Conservation (phyloP, 2,797 vertebrate species). For the Poecilia wingei region DNA sequence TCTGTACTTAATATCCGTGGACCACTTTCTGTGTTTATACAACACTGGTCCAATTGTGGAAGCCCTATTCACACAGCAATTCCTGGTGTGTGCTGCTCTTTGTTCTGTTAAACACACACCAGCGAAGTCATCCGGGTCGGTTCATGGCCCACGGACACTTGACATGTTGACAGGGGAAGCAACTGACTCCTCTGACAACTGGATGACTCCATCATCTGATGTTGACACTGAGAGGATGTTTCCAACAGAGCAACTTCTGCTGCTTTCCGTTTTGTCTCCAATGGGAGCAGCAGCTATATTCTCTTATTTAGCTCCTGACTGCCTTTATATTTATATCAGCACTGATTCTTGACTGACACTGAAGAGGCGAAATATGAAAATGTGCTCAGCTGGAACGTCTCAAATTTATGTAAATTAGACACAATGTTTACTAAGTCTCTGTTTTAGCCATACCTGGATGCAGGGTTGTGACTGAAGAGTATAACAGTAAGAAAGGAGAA, state of each 20-base stretch:
- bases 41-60: background rate
- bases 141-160: background rate
- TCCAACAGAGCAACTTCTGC: background rate
- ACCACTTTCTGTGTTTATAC: background rate
- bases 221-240: background rate
- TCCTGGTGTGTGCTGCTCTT: background rate
- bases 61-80: background rate
- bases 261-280: background rate
- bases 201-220: background rate
- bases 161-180: background rate
- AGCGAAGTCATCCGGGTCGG: background rate
- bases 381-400: background rate
- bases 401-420: background rate
- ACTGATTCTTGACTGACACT: background rate
- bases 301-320: background rate
- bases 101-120: background rate
- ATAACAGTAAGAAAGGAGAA: background rate
- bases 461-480: background rate
- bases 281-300: background rate
- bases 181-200: background rate
- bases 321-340: background rate
- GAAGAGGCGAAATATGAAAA: background rate
- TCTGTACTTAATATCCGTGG: background rate
- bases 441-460: background rate
- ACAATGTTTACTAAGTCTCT: background rate